Evolutionary conservation across 1,140 invertebrate species (phyloP).

Genomic region (Magallana gigas): DNA sequence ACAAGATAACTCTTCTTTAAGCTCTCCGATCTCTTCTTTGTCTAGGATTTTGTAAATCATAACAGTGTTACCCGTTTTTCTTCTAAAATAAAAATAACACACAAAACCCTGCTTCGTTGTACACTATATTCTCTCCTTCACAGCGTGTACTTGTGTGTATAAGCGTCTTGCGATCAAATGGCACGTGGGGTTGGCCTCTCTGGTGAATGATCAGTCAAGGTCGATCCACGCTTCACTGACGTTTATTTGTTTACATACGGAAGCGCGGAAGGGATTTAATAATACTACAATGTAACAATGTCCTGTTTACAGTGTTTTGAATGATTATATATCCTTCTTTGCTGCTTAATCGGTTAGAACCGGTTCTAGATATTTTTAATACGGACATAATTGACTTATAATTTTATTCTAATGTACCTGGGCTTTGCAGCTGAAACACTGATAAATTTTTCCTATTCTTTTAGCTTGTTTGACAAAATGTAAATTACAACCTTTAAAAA

Average conservation of each 20-base stretch:
- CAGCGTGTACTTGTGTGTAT: not conserved
- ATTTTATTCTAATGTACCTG: too few relatives aligned
- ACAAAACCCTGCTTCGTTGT: not conserved
- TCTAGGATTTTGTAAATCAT: slow-evolving; percentile 63
- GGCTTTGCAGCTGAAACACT: too few relatives aligned
- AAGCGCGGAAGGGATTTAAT: not conserved
- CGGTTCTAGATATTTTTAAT: too few relatives aligned
- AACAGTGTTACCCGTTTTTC: not conserved
- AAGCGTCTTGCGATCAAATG: not conserved
- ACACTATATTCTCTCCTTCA: not conserved
- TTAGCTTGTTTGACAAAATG: too few relatives aligned
- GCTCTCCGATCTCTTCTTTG: slow-evolving; percentile 49
- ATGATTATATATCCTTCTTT: too few relatives aligned
- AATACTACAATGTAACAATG: too few relatives aligned
- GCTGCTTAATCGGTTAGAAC: too few relatives aligned
- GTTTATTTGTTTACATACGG: slow-evolving; percentile 6
- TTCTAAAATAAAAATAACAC: not conserved
- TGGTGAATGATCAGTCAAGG: slow-evolving; percentile 15
- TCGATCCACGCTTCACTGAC: not conserved
- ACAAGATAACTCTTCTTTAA: slow-evolving; percentile 51
- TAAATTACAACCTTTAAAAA: too few relatives aligned
- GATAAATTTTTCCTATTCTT: too few relatives aligned
- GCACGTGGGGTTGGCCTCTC: not conserved
- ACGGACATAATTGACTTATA: too few relatives aligned
- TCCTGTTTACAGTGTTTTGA: too few relatives aligned